phyloP scores from a whole-genome alignment of 35 echinoderm and acorn worm species.

The Chiridota heheva region DNA sequence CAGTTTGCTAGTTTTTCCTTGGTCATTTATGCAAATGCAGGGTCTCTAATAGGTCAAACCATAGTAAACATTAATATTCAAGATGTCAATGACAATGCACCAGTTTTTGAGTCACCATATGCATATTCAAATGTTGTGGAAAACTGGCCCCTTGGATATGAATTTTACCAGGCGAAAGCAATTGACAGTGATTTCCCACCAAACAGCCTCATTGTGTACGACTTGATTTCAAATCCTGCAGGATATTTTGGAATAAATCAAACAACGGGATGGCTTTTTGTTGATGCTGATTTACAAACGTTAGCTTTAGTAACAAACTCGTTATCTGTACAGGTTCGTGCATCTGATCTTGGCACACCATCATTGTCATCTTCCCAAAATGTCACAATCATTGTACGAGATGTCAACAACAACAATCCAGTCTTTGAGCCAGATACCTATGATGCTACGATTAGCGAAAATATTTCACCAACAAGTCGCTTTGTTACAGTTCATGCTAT shows the following conservation, averaged over 20 bases:
- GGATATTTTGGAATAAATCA: conserved; percentile 74
- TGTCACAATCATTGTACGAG: conserved; percentile 61
- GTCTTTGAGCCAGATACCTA: conserved; percentile 56
- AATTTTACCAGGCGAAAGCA: conserved; percentile 72
- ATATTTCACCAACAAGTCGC: conserved; percentile 46
- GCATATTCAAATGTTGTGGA: conserved; percentile 78
- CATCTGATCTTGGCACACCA: conserved; percentile 89
- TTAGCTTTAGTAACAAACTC: conserved; percentile 36
- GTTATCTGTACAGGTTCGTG: conserved; percentile 67
- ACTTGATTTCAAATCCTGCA: conserved; percentile 61
- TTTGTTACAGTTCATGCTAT: conserved; percentile 63
- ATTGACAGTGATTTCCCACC: conserved; percentile 74
- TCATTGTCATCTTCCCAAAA: conserved; percentile 63
- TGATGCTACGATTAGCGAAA: conserved; percentile 62
- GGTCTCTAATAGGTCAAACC: conserved; percentile 56
- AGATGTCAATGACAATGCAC: conserved; percentile 93
- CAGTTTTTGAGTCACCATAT: conserved; percentile 33
- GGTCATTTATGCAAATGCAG: conserved; percentile 68
- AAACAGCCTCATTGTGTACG: conserved; percentile 79
- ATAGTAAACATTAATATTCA: conserved; percentile 58
- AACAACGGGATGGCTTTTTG: conserved; percentile 68
- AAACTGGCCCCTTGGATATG: conserved; percentile 79
- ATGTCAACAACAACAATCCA: conserved; percentile 94
- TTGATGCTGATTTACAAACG: conserved; percentile 57
- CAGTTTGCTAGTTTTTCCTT: conserved; percentile 45